Evolutionary conservation across 2,797 vertebrate genomes (phyloP), one percentile per base, ranked within the genome.

Genomic region (Pipistrellus pipistrellus): DNA sequence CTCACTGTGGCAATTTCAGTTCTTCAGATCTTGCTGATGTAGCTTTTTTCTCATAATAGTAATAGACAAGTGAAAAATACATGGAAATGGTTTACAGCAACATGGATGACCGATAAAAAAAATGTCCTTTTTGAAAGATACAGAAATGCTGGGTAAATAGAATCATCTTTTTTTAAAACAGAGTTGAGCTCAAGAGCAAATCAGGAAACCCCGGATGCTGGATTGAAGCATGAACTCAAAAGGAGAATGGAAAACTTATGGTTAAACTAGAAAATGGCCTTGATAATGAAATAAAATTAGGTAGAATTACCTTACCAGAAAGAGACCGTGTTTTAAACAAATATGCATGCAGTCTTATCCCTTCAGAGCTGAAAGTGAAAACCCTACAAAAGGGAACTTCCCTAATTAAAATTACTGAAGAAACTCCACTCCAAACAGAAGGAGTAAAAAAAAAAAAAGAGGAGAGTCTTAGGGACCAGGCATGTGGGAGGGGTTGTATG

Each of bases 21-120:
- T 25, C 38, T 80, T 95, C 15, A 71, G n/a, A 89, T 41, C 30
- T 93, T 73, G 73, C 41, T 62, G 69, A 75, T 69, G 48, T 17
- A 81, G 32, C 27, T 18, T 32, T 75, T 80, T 85, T 51, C 32
- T 85, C 51, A 57, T 25, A 38, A 80, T 17, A 69, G 27, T 71
- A 90, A 86, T 44, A 71, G 21, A 71, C 21, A 85, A 66, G 73
- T 66, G 13, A 92, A 94, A 91, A 80, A 71, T 55, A 84, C 38
- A 69, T 76, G 23, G 9, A 72, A 72, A 66, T 91, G 48, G 38
- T 12, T 84, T 95, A 32, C 7, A 78, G 55, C 46, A 72, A 66
- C 9, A 85, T 23, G 21, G 38, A 86, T 91, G 73, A 55, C 21
- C 44, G 32, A 90, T 25, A 11, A 80, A 87, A 85, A 84, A 83